Evolutionary conservation across 2,797 vertebrate genomes (phyloP).

Genomic region (Yasuhikotakia modesta): DNA sequence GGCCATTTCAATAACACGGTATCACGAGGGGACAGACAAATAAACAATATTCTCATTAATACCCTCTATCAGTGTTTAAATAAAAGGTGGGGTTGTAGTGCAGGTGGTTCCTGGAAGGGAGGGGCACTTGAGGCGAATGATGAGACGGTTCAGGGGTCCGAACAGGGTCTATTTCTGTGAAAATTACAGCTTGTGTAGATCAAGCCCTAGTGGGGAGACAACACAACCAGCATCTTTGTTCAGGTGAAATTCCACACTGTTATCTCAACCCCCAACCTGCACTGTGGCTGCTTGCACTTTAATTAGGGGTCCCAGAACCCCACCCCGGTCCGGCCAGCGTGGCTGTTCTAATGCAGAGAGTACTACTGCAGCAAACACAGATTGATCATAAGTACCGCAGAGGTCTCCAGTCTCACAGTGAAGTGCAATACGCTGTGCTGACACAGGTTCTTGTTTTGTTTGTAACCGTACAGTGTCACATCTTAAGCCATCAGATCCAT

Average conservation of each 20-base stretch:
- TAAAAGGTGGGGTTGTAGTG: constrained; percentile 3
- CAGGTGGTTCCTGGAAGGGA: background rate
- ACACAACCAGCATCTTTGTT: constrained; percentile 61
- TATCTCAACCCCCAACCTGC: constrained; percentile 33
- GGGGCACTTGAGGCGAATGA: constrained; percentile 37
- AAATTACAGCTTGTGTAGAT: constrained; percentile 56
- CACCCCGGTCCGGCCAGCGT: background rate
- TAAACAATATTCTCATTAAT: constrained; percentile 39
- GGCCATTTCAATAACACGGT: constrained; percentile 35
- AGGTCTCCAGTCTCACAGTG: background rate
- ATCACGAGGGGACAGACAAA: constrained; percentile 30
- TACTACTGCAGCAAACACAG: constrained; percentile 8
- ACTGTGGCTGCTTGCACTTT: constrained; percentile 47
- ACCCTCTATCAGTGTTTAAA: constrained; percentile 20
- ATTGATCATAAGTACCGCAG: background rate
- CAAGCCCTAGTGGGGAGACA: constrained; percentile 52
- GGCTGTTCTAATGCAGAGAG: constrained; percentile 17
- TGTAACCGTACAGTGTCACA: background rate
- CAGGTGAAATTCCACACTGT: constrained; percentile 58
- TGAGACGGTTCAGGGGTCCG: constrained; percentile 13
- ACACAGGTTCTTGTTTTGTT: background rate
- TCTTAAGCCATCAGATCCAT: too few species aligned
- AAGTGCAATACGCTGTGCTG: background rate
- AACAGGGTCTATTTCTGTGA: constrained; percentile 48
- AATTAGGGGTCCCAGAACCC: constrained; percentile 50